phyloP scores from a whole-genome alignment of 2,113 vertebrate genomes.

The Coreoperca whiteheadi region DNA sequence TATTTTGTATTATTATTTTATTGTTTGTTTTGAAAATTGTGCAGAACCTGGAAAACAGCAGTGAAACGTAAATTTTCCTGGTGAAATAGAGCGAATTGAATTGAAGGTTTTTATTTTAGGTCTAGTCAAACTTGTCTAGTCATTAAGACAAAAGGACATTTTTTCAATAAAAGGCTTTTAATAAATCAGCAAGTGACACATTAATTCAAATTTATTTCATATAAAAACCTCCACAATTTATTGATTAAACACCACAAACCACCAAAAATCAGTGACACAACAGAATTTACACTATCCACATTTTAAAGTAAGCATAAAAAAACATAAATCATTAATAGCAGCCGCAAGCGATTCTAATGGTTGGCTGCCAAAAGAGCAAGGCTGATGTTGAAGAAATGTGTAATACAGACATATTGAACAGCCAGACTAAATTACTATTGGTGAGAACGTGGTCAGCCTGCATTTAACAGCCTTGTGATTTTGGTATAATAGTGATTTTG shows the following conservation, averaged over 20 bases:
- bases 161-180: neutral
- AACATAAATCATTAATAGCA: slow-evolving; percentile 25
- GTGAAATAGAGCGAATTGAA: neutral
- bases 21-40: neutral
- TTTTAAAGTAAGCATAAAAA: slow-evolving; percentile 5
- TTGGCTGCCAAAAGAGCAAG: slow-evolving; percentile 17
- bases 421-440: neutral
- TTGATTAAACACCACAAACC: slow-evolving; percentile 18
- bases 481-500: neutral
- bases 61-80: neutral
- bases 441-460: neutral
- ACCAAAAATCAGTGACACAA: slow-evolving; percentile 4
- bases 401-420: neutral
- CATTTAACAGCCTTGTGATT: neutral
- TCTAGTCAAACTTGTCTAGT: neutral
- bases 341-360: slow-evolving; percentile 26
- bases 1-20: neutral
- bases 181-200: neutral
- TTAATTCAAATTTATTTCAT: neutral
- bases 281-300: neutral
- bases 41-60: neutral
- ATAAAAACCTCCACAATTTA: neutral
- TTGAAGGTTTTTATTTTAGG: neutral
- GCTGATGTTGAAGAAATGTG: slow-evolving; percentile 5
- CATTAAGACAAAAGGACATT: neutral